Evolutionary conservation across 1,140 invertebrate genomes (phyloP).

Genomic region (Lerema accius): DNA sequence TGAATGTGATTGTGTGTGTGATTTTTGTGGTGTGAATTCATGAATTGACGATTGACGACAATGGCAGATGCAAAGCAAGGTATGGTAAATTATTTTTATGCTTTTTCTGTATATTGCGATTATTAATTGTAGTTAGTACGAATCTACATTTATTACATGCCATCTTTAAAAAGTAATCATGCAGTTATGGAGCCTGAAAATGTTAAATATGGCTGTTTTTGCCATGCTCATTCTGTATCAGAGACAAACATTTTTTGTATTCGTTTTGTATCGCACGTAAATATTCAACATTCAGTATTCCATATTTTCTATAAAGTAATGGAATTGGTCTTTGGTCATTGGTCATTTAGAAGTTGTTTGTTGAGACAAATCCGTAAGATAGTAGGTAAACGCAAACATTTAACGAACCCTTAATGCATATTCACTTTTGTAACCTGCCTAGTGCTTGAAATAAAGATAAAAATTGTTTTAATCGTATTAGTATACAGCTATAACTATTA

Average conservation of each 20-base stretch:
- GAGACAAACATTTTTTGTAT: slow-evolving; percentile 49
- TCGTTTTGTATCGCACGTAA: neutral
- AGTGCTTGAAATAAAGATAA: neutral
- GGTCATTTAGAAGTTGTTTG: too few species aligned
- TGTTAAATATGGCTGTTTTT: neutral
- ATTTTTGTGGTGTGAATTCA: too few species aligned
- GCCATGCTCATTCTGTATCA: slow-evolving; percentile 45
- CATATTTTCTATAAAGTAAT: neutral
- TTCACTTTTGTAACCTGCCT: too few species aligned
- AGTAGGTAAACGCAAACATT: neutral
- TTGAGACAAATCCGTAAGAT: neutral
- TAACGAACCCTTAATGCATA: neutral
- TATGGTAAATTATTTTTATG: slow-evolving; percentile 47
- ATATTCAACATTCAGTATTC: neutral
- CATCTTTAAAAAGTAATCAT: neutral
- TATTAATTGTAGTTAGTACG: slow-evolving; percentile 12
- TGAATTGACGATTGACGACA: slow-evolving; percentile 46
- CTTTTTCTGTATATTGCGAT: slow-evolving; percentile 23
- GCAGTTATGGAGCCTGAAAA: neutral
- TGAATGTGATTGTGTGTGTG: neutral
- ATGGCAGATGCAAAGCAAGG: slow-evolving; percentile 80
- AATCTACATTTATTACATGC: slow-evolving; percentile 12
- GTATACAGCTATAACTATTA: neutral
- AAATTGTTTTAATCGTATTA: neutral
- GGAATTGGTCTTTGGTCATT: neutral